These are phyloP conservation scores for Bettongia penicillata DNA, from an alignment of 2,113 vertebrate species.

Conservation along the genomic window DNA sequence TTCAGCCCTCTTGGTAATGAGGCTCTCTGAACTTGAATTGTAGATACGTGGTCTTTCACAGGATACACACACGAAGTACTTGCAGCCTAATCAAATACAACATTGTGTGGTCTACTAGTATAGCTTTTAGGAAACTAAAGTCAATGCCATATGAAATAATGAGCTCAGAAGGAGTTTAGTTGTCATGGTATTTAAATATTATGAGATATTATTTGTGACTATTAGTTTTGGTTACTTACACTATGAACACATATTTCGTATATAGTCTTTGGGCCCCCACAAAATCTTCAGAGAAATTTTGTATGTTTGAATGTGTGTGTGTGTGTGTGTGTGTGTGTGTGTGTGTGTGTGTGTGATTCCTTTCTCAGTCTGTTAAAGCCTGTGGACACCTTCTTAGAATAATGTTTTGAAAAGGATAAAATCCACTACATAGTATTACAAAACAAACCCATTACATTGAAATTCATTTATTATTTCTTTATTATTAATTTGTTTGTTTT, in stretches of 20 bases:
- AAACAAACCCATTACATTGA: neutral
- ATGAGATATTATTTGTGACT: too few relatives aligned
- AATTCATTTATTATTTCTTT: neutral
- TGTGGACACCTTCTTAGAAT: neutral
- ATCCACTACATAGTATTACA: neutral
- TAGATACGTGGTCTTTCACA: neutral
- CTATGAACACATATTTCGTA: neutral
- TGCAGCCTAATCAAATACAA: neutral
- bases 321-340: neutral
- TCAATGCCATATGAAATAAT: neutral
- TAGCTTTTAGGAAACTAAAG: neutral
- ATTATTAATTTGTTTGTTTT: too few relatives aligned
- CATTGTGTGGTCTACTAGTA: neutral
- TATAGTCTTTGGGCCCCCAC: neutral
- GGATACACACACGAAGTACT: neutral
- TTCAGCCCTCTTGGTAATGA: neutral
- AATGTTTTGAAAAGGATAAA: neutral
- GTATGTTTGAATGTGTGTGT: neutral
- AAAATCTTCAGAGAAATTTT: neutral
- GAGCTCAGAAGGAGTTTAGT: neutral
- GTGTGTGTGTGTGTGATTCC: neutral
- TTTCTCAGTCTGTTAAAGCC: neutral
- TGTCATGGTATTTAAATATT: neutral
- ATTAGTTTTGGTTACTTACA: too few relatives aligned
- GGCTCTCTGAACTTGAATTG: neutral